Evolutionary conservation across 2,797 vertebrate species (phyloP), one percentile per base, ranked within the genome.

Genomic region (Paramormyrops hopkinsi): DNA sequence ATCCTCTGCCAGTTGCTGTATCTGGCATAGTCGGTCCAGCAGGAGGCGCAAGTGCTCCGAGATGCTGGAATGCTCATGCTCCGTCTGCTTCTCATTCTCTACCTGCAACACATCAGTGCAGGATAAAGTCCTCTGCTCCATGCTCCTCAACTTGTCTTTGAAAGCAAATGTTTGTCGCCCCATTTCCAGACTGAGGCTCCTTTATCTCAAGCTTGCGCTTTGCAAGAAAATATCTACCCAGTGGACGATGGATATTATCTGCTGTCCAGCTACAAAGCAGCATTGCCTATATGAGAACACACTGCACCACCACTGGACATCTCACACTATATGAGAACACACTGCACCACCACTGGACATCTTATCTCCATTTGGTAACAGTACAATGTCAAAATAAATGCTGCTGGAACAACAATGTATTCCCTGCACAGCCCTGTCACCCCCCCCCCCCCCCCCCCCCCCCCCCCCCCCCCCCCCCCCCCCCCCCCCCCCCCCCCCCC

Each of bases 21-120:
- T 90, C 8, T 94, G 89, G 0, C 94, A 93, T 90, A 96, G 86
- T 46, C 95, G 92, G 89, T 92, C 88, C 94, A 98, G 96, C 54
- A 99, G 93, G 94, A 99, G 94, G 86, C 95, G 97, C 91, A 99
- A 91, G 93, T 99, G 99, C 79, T 99, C 98, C 0, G 92, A 93
- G 76, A 97, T 92, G 89, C 91, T 94, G 91, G 90, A 95, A 73
- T 95, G 95, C 93, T 99, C 99, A 0, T 99, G 99, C 9, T 98
- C 97, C 0, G 91, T 91, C 3, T 95, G 95, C 86, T 96, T 97
- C 91, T 97, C 97, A 0, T 96, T 96, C 85, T 99, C 98, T 82
- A 98, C 95, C 99, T 99, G 93, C 6, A 14, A 0, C 9, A 62
- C 4, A 33, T 1, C 22, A 50, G 69, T 85, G 7, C 14, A 44